Percentiles rank a stretch among this genome's conserved stretches.
Evolutionary conservation across 2,113 vertebrate species (phyloP).

Genomic region (Budorcas taxicolor): DNA sequence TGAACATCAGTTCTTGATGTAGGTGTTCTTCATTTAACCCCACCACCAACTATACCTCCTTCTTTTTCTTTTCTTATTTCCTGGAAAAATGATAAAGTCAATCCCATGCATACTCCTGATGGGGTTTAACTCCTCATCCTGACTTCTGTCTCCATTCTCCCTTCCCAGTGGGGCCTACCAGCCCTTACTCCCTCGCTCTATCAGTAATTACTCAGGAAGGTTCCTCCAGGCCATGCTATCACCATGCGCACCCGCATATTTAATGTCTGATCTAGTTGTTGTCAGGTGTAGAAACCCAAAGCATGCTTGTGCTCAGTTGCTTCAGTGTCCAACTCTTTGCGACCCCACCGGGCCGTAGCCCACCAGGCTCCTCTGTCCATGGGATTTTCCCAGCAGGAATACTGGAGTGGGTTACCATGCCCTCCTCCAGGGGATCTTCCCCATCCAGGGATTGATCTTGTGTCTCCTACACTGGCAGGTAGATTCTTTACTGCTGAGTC

Average conservation of each 20-base stretch:
- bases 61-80: background rate
- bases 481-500: background rate
- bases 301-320: background rate
- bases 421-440: background rate
- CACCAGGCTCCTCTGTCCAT: background rate
- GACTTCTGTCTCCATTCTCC: background rate
- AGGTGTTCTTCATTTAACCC: background rate
- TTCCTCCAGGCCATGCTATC: background rate
- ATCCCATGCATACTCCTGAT: background rate
- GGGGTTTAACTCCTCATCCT: background rate
- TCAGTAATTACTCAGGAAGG: background rate
- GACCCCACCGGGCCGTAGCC: background rate
- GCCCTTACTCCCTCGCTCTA: background rate
- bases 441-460: background rate
- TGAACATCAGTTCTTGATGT: background rate
- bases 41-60: background rate
- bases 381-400: background rate
- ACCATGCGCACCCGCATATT: background rate
- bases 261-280: background rate
- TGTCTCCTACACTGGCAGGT: background rate
- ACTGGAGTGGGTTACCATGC: background rate
- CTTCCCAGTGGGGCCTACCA: background rate
- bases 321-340: background rate
- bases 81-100: background rate
- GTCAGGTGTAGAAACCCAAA: background rate